These are phyloP conservation scores for Catajapyx aquilonaris DNA, from an alignment of 1,140 invertebrate genomes.

Conservation along the genomic window DNA sequence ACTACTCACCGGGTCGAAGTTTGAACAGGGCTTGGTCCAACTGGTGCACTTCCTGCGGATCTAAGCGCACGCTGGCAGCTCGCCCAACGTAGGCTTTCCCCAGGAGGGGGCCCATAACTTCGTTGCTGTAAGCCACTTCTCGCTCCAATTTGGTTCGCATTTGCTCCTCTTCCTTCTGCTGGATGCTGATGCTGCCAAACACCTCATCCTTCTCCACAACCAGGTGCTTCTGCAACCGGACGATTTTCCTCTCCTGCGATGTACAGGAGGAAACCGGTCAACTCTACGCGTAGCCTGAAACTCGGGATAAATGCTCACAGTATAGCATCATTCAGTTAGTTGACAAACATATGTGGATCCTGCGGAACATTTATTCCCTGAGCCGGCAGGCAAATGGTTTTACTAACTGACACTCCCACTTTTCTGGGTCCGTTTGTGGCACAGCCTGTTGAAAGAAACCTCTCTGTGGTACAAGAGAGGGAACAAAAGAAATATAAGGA, in stretches of 20 bases:
- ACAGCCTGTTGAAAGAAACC: too few relatives aligned
- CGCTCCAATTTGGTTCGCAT: constrained; percentile 14
- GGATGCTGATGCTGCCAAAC: constrained; percentile 11
- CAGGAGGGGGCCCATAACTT: constrained; percentile 22
- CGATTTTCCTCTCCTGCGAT: constrained; percentile 20
- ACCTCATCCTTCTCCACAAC: constrained; percentile 6
- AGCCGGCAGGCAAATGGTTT: too few relatives aligned
- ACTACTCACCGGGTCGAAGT: constrained; percentile 18
- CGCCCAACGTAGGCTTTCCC: constrained; percentile 15
- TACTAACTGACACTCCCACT: too few relatives aligned
- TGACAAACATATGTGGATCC: too few relatives aligned
- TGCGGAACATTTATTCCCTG: too few relatives aligned
- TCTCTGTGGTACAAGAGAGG: too few relatives aligned
- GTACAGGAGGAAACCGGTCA: constrained; percentile 6
- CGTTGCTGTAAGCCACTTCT: constrained; percentile 21
- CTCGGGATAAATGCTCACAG: too few relatives aligned
- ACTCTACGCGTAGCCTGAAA: too few relatives aligned
- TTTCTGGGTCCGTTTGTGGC: too few relatives aligned
- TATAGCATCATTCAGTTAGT: too few relatives aligned
- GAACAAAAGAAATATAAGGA: too few relatives aligned
- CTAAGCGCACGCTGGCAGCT: constrained; percentile 13
- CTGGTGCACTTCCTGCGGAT: constrained; percentile 11
- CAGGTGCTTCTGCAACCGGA: constrained; percentile 22
- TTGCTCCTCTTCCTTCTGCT: constrained; percentile 9
- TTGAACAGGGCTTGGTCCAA: constrained; percentile 14